These are phyloP conservation scores for Naso thynnoides DNA, from an alignment of 2,797 vertebrate genomes.

Conservation along the genomic window DNA sequence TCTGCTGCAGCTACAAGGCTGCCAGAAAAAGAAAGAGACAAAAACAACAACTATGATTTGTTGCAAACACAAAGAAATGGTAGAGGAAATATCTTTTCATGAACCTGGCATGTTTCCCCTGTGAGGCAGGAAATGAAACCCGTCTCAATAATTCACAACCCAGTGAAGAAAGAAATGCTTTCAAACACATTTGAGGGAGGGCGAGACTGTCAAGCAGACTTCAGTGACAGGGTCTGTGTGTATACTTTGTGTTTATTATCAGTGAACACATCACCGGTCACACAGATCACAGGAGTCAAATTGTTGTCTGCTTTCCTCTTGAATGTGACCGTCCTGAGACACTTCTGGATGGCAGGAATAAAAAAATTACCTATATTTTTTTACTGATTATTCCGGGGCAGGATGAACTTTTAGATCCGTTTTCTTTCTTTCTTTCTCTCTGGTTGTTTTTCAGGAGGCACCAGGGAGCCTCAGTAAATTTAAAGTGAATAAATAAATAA, in stretches of 20 bases:
- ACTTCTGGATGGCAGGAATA: slow-evolving; percentile 1
- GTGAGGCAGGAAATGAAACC: slow-evolving; percentile 59
- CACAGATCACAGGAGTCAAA: slow-evolving; percentile 6
- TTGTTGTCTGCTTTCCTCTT: slow-evolving; percentile 4
- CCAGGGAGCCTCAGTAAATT: no score
- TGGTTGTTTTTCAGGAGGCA: no score
- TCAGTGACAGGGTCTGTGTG: slow-evolving; percentile 15
- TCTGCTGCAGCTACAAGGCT: neutral
- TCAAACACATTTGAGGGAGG: slow-evolving; percentile 33
- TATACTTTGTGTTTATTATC: slow-evolving; percentile 9
- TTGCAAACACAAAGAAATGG: slow-evolving; percentile 37
- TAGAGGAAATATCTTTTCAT: slow-evolving; percentile 60
- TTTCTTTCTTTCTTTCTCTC: no score
- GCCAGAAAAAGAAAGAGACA: neutral
- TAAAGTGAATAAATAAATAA: no score
- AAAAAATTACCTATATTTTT: neutral
- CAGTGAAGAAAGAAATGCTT: slow-evolving; percentile 40
- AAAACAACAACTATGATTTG: slow-evolving; percentile 40
- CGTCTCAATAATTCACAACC: slow-evolving; percentile 72
- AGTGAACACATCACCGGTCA: slow-evolving; percentile 28
- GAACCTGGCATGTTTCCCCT: slow-evolving; percentile 62
- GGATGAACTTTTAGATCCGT: neutral
- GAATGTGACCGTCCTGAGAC: neutral
- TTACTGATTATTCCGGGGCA: slow-evolving; percentile 4
- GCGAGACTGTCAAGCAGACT: neutral